Evolutionary conservation across 2,797 vertebrate genomes (phyloP), one percentile per base, ranked within the genome.

Genomic region (Columba guinea): DNA sequence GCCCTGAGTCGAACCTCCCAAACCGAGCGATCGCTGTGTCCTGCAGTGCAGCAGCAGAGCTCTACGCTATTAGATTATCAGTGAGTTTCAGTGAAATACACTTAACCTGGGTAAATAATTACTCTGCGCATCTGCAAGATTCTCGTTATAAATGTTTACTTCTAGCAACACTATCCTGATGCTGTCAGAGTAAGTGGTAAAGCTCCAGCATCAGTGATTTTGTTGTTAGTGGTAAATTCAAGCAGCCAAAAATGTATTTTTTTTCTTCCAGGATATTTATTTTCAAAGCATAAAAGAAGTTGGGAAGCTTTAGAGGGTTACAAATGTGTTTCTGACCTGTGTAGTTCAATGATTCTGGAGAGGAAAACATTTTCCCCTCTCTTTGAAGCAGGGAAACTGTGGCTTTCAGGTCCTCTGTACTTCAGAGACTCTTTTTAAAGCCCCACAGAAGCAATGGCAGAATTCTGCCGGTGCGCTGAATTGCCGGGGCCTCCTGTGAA

Each of bases 131-230:
- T 91, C 96, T 70, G 23, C 95, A 77, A 26, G 56, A 73, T 87
- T 93, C 59, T 87, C 80, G 20, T 2, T 74, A 53, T 60, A 80
- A 96, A 71, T 96, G 97, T 98, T 95, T 95, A 97, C 97, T 98
- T 98, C 98, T 98, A 98, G 98, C 84, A 99, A 98, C 98, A 98
- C 98, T 97, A 98, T 99, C 99, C 98, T 98, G 98, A 97, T 98
- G 98, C 98, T 99, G 98, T 97, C 96, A 97, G 98, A 98, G 98
- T 98, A 98, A 98, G 97, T 97, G 98, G 94, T 94, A 97, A 98
- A 98, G 98, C 99, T 99, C 98, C 98, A 99, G 99, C 98, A 99
- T 99, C 98, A 98, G 98, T 98, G 98, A 99, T 99, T 99, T 99
- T 99, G 98, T 99, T 99, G 98, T 98, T 98, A 97, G 94, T 98